Conservation (phyloP, 2,888 invertebrate species). For the Chorisops tibialis region DNA sequence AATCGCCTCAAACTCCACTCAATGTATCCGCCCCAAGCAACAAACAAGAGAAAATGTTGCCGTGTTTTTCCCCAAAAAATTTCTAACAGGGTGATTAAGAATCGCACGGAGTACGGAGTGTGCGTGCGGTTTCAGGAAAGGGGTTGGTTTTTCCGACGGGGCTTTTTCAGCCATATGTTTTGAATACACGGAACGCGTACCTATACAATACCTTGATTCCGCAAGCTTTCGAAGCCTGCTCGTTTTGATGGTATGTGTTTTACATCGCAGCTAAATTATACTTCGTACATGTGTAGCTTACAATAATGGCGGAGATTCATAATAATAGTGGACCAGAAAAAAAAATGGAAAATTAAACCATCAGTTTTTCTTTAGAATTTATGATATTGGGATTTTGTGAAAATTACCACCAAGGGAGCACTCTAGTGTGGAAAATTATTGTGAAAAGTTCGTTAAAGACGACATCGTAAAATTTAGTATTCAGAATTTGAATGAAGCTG, state of each 20-base stretch:
- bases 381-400: conserved; percentile 14
- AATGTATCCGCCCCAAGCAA: conserved; percentile 35
- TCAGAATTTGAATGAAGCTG: too few relatives aligned
- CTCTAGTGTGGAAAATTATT: background rate
- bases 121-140: background rate
- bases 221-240: too few relatives aligned
- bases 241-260: too few relatives aligned
- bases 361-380: conserved; percentile 26
- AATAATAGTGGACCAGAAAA: conserved; percentile 15
- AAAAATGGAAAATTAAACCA: too few relatives aligned
- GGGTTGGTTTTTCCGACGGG: background rate
- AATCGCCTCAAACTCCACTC: conserved; percentile 33
- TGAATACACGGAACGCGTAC: too few relatives aligned
- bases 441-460: background rate
- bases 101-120: background rate
- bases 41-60: conserved; percentile 16
- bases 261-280: too few relatives aligned
- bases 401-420: conserved; percentile 24
- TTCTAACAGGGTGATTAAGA: conserved; percentile 3
- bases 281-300: too few relatives aligned
- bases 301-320: conserved; percentile 21
- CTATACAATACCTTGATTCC: too few relatives aligned
- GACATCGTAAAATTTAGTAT: conserved; percentile 10
- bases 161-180: too few relatives aligned
- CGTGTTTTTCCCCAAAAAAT: background rate